Evolutionary conservation across 2,113 vertebrate genomes (phyloP).

Genomic region (Syngnathus scovelli): DNA sequence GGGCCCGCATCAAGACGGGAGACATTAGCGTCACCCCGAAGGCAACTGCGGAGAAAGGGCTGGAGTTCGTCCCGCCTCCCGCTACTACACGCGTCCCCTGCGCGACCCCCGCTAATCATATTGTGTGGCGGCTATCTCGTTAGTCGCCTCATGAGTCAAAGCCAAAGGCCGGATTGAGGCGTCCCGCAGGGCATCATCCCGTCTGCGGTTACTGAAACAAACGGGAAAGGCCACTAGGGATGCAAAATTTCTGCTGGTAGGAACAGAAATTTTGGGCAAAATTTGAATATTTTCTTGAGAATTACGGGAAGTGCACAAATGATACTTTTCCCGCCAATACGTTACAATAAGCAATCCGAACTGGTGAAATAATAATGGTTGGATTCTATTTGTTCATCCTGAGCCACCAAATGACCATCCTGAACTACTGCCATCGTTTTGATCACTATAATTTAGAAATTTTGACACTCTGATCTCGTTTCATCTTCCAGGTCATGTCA

Average conservation of each 20-base stretch:
- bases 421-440: not conserved
- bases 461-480: not conserved
- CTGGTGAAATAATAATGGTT: not conserved
- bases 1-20: conserved; percentile 48
- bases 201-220: not conserved
- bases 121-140: not conserved
- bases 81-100: conserved; percentile 29
- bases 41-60: conserved; percentile 23
- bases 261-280: not conserved
- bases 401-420: not conserved
- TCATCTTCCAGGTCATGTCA: not conserved
- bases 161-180: not conserved
- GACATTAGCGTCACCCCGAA: conserved; percentile 54
- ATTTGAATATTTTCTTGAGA: not conserved
- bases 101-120: conserved; percentile 26
- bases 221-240: not conserved
- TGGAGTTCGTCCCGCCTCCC: conserved; percentile 38
- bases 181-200: not conserved
- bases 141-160: not conserved
- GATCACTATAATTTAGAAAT: not conserved
- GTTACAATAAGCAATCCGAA: no score
- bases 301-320: not conserved
- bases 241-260: not conserved
- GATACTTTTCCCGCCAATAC: no score
- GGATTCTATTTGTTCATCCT: not conserved